Evolutionary conservation across 2,113 vertebrate species (phyloP), one percentile per base, ranked within the genome.

Genomic region (Brienomyrus longianalis): DNA sequence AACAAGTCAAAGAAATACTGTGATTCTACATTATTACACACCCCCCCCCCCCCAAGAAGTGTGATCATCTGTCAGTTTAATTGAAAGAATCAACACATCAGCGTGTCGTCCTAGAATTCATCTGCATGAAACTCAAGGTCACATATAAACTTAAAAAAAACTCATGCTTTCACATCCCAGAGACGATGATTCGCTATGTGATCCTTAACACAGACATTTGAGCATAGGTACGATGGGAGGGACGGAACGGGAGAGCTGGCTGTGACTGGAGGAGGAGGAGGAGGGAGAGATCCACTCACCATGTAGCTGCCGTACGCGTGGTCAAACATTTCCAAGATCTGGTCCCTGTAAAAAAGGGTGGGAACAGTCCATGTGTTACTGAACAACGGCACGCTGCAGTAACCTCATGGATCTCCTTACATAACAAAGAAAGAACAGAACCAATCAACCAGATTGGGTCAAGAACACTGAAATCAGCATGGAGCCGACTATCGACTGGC

Each of bases 231-330:
- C 39, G 51, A 6, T 6, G 8, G 31, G 3, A 19, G 27, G 48
- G 27, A 6, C 1, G 85, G 47, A 19, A 48, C 27, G 47, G n/a
- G 19, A 86, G 83, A 43, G 74, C 13, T 66, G 59, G 35, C 3
- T 31, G n/a, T 39, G 31, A 7, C 43, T 11, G 43, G 39, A 10
- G 1, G 19, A 83, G 27, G 19, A 83, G 27, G 27, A 74, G 43
- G 35, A 23, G 13, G 27, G 51, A 39, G 5, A 3, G 31, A 31
- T n/a, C 89, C 10, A 17, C 93, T 95, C 95, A 97, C 96, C 96
- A 97, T 97, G 93, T 97, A 97, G 93, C 95, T 97, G 77, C 95
- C 95, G 48, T 96, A 97, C 3, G 96, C 96, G 17, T 97, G 96
- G 91, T 97, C 96, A 89, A 97, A 97, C 96, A 97, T 97, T 92